A percentile compares a stretch with the other conserved stretches of the same genome.
phyloP scores from a whole-genome alignment of 2,113 vertebrate genomes.

The Sinocyclocheilus anophthalmus region DNA sequence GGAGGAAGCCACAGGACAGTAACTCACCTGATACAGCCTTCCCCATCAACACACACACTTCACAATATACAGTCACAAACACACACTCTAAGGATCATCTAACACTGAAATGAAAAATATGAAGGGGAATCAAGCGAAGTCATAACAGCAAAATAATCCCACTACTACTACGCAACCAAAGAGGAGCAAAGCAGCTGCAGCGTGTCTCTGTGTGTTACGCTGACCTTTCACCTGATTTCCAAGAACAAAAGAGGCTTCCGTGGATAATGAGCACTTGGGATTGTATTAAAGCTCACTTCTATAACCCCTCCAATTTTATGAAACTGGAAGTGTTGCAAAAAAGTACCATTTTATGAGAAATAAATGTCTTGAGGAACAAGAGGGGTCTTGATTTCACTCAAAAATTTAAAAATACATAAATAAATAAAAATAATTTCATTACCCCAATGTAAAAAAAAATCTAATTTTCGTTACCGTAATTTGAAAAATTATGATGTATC shows the following conservation, averaged over 20 bases:
- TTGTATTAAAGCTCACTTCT: neutral
- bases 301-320: neutral
- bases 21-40: slow-evolving; percentile 28
- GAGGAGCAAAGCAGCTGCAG: slow-evolving; percentile 14
- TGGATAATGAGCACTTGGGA: slow-evolving; percentile 10
- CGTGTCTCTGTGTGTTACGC: slow-evolving; percentile 29
- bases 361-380: neutral
- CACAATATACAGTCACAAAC: slow-evolving; percentile 33
- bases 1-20: slow-evolving; percentile 68
- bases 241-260: neutral
- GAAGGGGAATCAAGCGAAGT: slow-evolving; percentile 10
- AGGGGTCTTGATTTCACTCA: neutral
- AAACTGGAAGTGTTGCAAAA: neutral
- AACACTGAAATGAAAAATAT: slow-evolving; percentile 13
- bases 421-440: neutral
- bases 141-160: slow-evolving; percentile 12
- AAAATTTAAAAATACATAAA: neutral
- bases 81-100: slow-evolving; percentile 35
- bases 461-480: neutral
- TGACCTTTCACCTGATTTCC: neutral
- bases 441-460: neutral
- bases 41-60: slow-evolving; percentile 25
- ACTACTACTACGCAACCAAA: slow-evolving; percentile 16
- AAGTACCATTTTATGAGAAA: neutral
- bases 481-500: neutral